Evolutionary conservation across 2,888 invertebrate species (phyloP).

Genomic region (Galeopsomyia nigrocyanea): DNA sequence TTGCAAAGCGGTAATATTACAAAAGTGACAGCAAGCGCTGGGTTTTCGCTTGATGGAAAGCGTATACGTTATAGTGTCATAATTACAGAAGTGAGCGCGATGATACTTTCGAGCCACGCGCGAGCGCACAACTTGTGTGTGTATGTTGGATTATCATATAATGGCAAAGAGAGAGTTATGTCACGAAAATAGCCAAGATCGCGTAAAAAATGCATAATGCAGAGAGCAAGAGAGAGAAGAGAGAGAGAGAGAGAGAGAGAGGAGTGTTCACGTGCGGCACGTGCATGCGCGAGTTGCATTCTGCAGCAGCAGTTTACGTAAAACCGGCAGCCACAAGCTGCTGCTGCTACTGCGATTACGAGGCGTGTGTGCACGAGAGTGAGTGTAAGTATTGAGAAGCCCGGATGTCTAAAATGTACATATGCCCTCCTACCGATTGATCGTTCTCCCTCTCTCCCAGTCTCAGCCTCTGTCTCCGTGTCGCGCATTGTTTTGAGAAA

Average conservation of each 20-base stretch:
- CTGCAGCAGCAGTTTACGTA: conserved; percentile 22
- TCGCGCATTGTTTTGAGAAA: conserved; percentile 12
- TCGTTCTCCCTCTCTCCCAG: not conserved
- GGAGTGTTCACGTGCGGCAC: conserved; percentile 29
- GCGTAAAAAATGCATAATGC: conserved; percentile 16
- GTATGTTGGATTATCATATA: conserved; percentile 14
- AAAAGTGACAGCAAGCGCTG: conserved; percentile 65
- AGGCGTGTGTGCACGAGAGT: not conserved
- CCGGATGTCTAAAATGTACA: not conserved
- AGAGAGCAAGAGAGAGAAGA: not conserved
- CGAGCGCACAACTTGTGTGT: conserved; percentile 13
- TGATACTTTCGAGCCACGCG: conserved; percentile 1
- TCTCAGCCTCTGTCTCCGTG: not conserved
- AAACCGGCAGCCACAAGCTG: conserved; percentile 25
- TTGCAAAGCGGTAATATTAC: conserved; percentile 54
- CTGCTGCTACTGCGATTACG: not conserved
- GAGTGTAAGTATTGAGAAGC: conserved; percentile 8
- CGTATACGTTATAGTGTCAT: conserved; percentile 21
- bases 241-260: not conserved
- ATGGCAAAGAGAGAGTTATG: conserved; percentile 30
- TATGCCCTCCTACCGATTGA: not conserved
- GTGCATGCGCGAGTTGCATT: not conserved
- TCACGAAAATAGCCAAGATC: conserved; percentile 7
- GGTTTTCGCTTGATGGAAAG: conserved; percentile 56
- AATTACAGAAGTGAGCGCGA: conserved; percentile 9